These are phyloP conservation scores for Harpegnathos saltator DNA, from an alignment of 1,140 invertebrate species.

Conservation along the genomic window DNA sequence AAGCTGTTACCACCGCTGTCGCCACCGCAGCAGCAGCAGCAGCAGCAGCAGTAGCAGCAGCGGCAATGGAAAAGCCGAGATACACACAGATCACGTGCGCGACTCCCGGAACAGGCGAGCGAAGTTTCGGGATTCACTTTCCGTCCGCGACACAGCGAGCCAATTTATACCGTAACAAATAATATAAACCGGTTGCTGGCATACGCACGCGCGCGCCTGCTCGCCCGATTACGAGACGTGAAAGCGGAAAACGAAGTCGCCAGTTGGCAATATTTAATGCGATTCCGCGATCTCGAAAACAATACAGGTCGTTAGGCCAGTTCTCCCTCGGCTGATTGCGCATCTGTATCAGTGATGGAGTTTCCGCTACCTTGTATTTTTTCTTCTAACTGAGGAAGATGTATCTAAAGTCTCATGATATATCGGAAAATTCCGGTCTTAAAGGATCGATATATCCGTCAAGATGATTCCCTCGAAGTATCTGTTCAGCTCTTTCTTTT, in stretches of 20 bases:
- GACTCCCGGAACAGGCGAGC: slow-evolving; percentile 46
- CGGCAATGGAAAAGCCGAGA: slow-evolving; percentile 46
- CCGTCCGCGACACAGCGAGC: slow-evolving; percentile 26
- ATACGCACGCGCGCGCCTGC: not conserved
- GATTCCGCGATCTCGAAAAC: not conserved
- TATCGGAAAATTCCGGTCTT: too few species aligned
- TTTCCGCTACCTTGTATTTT: not conserved
- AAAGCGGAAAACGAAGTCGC: not conserved
- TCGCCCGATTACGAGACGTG: not conserved
- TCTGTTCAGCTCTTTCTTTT: too few species aligned
- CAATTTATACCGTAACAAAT: slow-evolving; percentile 69
- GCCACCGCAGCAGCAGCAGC: too few species aligned
- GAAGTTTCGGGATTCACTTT: slow-evolving; percentile 69
- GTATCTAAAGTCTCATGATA: too few species aligned
- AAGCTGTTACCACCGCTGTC: slow-evolving; percentile 49
- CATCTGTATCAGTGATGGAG: not conserved
- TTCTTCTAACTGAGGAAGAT: not conserved
- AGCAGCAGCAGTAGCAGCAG: not conserved
- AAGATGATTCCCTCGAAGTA: too few species aligned
- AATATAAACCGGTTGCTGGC: slow-evolving; percentile 51
- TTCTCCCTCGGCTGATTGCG: not conserved
- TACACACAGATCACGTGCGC: slow-evolving; percentile 71
- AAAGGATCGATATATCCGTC: too few species aligned
- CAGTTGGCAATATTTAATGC: slow-evolving; percentile 4
- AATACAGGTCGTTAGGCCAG: not conserved